Base-by-base conservation (phyloP, 2,888 invertebrate species). In the Nezara viridula region DNA sequence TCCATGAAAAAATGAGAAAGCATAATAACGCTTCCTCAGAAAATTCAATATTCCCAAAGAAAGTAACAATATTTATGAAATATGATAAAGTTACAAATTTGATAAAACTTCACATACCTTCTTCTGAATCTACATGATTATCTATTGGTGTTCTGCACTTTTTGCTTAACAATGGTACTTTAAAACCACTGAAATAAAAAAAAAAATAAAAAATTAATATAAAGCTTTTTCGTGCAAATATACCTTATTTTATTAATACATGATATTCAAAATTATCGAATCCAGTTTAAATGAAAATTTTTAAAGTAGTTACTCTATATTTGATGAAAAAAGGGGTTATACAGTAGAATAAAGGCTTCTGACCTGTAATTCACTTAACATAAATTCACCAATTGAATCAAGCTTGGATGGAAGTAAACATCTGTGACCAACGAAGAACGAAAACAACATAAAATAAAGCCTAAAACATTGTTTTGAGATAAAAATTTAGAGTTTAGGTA, bases 101-200 rank as follows among this genome's bases (percentile, higher is more conserved):
- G 5, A 24, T 21, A 9, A 73, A 60, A 86, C n/a, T 37, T 49
- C n/a, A 86, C 40, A 24, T 49, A 86, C 49, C 88, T 73, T 73
- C 73, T n/a, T 77, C 66, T 24, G 77, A 77, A 7, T 77, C 40
- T 88, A 49, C 66, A 88, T 52, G 40, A 44, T n/a, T 40, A 44
- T 81, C 52, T 60, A 14, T 47, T 37, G 88, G 81, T 32, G 81
- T 14, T 81, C n/a, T 40, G n/a, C 40, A 50, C 37, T 85, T 81
- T 85, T 73, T 89, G 85, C 32, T 47, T 37, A 19, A n/a, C 19
- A 86, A 37, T 50, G 55, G 50, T 66, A 27, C n/a, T 86, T 55
- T 60, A 86, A 27, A 27, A 49, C 52, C 89, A 66, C 49, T 73
- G 86, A 89, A 86, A 86, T 66, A 66, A 40, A 86, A n/a, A 50